A percentile compares a stretch with the other conserved stretches of the same genome.
These are phyloP conservation scores for Lithophane leautieri DNA, from an alignment of 2,888 invertebrate genomes.

Conservation along the genomic window DNA sequence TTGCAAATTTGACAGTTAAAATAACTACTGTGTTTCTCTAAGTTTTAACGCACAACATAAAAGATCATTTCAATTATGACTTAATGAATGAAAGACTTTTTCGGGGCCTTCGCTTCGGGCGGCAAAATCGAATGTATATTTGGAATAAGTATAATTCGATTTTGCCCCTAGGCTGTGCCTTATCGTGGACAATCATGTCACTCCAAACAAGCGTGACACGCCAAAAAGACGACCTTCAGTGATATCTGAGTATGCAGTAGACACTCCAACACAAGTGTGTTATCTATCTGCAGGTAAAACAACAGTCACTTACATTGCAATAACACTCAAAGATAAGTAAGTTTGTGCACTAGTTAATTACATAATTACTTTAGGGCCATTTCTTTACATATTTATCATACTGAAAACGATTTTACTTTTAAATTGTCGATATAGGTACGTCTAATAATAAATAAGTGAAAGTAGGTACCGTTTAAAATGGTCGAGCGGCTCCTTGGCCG, in stretches of 20 bases:
- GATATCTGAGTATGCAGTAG: background rate
- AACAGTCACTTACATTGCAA: background rate
- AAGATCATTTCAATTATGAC: no score
- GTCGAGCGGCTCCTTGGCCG: slow-evolving; percentile 68
- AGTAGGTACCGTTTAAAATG: slow-evolving; percentile 69
- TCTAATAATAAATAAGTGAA: background rate
- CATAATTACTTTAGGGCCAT: background rate
- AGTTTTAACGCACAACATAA: no score
- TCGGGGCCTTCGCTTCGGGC: no score
- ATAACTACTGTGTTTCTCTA: no score
- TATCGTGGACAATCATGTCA: background rate
- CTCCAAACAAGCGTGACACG: background rate
- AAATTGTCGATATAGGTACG: background rate
- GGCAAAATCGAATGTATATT: no score
- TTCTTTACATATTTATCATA: background rate
- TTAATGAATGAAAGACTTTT: no score
- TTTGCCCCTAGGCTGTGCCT: background rate
- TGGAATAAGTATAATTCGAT: no score
- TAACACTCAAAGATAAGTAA: background rate
- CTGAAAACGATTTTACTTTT: background rate
- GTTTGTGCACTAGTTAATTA: no score
- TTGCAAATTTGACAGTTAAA: no score
- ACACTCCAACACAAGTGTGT: background rate
- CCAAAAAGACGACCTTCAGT: background rate
- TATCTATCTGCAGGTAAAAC: background rate